phyloP scores from a whole-genome alignment of 2,113 vertebrate species.

The Benitochromis conjunctus region DNA sequence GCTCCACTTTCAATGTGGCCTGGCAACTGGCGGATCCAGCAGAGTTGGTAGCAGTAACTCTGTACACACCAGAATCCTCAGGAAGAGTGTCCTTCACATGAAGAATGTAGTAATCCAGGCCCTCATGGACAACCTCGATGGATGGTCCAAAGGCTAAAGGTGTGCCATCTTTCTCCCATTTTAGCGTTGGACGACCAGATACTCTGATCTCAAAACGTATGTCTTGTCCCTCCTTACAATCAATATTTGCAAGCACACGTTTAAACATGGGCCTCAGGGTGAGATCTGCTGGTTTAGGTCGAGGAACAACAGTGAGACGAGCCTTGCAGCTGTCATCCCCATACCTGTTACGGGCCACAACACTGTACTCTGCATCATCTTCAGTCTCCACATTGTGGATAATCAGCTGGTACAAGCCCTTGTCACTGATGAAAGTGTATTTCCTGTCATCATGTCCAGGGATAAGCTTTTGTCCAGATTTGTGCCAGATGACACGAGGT shows the following conservation, averaged over 20 bases:
- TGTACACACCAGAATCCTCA: slow-evolving; percentile 93
- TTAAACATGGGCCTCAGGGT: slow-evolving; percentile 98
- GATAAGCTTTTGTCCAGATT: slow-evolving; percentile 93
- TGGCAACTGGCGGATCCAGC: slow-evolving; percentile 97
- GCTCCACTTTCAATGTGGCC: slow-evolving; percentile 89
- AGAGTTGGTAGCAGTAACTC: slow-evolving; percentile 94
- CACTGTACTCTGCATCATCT: slow-evolving; percentile 91
- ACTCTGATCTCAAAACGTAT: slow-evolving; percentile 95
- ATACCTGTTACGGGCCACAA: slow-evolving; percentile 89
- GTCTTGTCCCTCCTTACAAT: slow-evolving; percentile 91
- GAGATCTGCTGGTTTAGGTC: slow-evolving; percentile 86
- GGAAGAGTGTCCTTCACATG: slow-evolving; percentile 90
- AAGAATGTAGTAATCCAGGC: slow-evolving; percentile 93
- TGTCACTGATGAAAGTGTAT: slow-evolving; percentile 91
- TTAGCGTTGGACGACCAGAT: slow-evolving; percentile 85
- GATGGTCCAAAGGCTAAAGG: slow-evolving; percentile 87
- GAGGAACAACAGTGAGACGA: slow-evolving; percentile 85
- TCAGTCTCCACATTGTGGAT: slow-evolving; percentile 83
- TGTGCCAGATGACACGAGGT: slow-evolving; percentile 93
- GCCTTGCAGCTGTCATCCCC: slow-evolving; percentile 98
- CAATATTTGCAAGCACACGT: slow-evolving; percentile 91
- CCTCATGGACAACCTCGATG: slow-evolving; percentile 93
- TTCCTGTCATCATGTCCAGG: slow-evolving; percentile 90
- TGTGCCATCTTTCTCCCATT: slow-evolving; percentile 96
- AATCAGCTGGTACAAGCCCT: slow-evolving; percentile 91